phyloP scores from a whole-genome alignment of 2,888 invertebrate genomes.

The Magallana nippona region DNA sequence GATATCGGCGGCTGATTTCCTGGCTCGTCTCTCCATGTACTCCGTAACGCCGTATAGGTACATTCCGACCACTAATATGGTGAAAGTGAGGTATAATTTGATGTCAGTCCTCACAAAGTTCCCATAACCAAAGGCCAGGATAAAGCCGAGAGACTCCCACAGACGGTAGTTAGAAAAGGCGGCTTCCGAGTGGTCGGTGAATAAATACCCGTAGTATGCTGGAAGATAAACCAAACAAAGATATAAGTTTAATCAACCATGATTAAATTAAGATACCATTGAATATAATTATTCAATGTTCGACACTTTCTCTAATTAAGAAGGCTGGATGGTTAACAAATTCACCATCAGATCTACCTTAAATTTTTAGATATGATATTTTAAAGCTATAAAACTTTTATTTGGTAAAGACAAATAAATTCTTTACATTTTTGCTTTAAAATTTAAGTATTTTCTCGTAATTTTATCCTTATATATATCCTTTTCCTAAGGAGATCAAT shows the following conservation, averaged over 20 bases:
- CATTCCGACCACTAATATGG: conserved; percentile 56
- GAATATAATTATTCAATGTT: no score
- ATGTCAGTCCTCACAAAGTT: conserved; percentile 88
- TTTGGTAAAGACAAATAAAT: no score
- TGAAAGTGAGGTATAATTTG: conserved; percentile 84
- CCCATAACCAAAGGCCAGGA: conserved; percentile 90
- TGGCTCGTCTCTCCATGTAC: conserved; percentile 47
- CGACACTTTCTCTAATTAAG: no score
- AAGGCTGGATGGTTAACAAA: no score
- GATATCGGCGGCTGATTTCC: conserved; percentile 7
- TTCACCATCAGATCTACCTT: no score
- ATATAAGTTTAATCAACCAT: not conserved
- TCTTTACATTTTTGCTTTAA: no score
- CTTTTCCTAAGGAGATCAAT: no score
- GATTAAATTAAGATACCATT: not conserved
- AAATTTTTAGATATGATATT: no score
- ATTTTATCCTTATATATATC: no score
- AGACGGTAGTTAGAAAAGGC: conserved; percentile 78
- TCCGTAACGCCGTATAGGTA: conserved; percentile 57
- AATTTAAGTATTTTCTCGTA: no score
- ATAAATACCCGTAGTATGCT: conserved; percentile 63
- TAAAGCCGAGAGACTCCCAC: conserved; percentile 95
- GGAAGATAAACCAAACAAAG: conserved; percentile 45
- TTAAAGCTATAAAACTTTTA: no score
- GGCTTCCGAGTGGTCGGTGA: conserved; percentile 58